These are phyloP conservation scores for Tryphoninae sp. DNA, from an alignment of 2,888 invertebrate genomes.

Conservation along the genomic window DNA sequence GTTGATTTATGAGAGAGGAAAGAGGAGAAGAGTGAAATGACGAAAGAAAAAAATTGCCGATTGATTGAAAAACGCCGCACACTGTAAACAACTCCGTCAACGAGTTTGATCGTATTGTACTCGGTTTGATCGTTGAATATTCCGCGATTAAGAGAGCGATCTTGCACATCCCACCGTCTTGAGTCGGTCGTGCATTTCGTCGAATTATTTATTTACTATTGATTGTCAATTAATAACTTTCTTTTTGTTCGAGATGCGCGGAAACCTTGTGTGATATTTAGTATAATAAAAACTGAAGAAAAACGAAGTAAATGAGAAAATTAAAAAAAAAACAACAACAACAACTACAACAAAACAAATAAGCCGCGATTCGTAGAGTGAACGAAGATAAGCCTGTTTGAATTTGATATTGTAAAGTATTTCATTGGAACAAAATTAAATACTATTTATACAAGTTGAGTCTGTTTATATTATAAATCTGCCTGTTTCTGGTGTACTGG, in stretches of 20 bases:
- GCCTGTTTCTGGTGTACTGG: too few species aligned
- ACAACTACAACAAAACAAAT: too few species aligned
- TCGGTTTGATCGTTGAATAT: constrained; percentile 33
- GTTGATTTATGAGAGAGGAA: constrained; percentile 36
- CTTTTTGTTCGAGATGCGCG: constrained; percentile 56
- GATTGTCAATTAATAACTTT: constrained; percentile 43
- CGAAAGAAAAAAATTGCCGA: constrained; percentile 16
- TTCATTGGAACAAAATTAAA: constrained; percentile 75
- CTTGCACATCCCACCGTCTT: constrained; percentile 41
- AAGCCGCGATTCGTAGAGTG: constrained; percentile 39
- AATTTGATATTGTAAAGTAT: constrained; percentile 73
- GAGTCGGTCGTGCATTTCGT: constrained; percentile 53
- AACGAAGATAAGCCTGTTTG: constrained; percentile 60
- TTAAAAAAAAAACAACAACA: constrained; percentile 56
- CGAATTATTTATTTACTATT: constrained; percentile 61
- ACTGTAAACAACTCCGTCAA: constrained; percentile 16
- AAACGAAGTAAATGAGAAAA: constrained; percentile 59
- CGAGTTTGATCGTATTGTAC: constrained; percentile 14
- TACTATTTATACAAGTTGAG: constrained; percentile 74
- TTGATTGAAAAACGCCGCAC: constrained; percentile 17
- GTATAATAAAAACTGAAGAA: constrained; percentile 60
- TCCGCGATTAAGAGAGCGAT: constrained; percentile 32
- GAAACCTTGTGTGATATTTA: constrained; percentile 77
- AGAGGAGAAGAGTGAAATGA: background rate
- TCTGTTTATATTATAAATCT: background rate